A percentile compares a stretch with the other conserved stretches of the same genome.
Evolutionary conservation across 2,888 invertebrate species (phyloP).

Genomic region (Schrankia costaestrigalis): DNA sequence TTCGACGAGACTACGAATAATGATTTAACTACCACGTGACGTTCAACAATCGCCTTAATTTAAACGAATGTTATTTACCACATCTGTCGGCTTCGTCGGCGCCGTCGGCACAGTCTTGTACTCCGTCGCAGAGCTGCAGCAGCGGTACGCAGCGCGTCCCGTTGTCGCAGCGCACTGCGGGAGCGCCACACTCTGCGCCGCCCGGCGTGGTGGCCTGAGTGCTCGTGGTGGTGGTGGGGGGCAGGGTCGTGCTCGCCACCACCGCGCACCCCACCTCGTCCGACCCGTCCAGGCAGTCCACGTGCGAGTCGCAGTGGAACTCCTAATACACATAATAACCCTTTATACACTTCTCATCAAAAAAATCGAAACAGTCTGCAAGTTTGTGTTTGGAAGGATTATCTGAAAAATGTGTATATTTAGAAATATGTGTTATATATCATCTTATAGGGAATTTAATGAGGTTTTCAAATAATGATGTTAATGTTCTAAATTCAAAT

Average conservation of each 20-base stretch:
- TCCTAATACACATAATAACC: conserved; percentile 55
- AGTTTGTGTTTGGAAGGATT: no score
- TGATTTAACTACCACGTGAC: no score
- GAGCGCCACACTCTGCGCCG: conserved; percentile 58
- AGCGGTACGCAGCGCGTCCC: conserved; percentile 86
- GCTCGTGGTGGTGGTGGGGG: conserved; percentile 12
- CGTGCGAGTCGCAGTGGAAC: conserved; percentile 83
- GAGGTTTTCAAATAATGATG: no score
- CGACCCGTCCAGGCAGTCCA: conserved; percentile 87
- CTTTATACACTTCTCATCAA: no score
- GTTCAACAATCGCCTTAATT: no score
- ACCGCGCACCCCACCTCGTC: conserved; percentile 84
- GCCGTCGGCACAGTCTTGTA: conserved; percentile 85
- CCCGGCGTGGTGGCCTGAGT: conserved; percentile 15
- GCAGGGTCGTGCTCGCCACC: conserved; percentile 8
- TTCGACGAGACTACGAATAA: no score
- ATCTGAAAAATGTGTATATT: no score
- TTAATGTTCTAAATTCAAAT: no score
- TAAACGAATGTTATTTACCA: conserved; percentile 44
- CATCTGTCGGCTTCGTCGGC: conserved; percentile 90
- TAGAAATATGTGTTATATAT: no score
- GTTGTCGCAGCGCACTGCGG: conserved; percentile 84
- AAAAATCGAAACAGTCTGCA: no score
- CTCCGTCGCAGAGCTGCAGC: conserved; percentile 86
- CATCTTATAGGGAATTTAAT: no score